Conservation (phyloP, 2,113 vertebrate species). For the Scatophagus argus region DNA sequence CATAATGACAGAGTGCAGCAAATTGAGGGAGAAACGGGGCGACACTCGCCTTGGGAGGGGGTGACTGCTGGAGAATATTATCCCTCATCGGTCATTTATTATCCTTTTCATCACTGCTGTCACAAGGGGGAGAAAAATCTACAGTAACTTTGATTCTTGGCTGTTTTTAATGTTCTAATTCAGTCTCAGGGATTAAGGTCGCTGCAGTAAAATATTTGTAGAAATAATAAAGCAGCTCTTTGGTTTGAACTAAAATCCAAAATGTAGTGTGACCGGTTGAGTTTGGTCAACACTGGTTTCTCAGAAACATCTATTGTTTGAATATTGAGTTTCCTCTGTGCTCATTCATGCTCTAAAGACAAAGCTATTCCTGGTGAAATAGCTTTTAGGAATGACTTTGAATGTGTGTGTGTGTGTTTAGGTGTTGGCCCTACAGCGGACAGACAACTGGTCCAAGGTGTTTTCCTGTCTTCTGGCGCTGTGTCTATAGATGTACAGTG, state of each 20-base stretch:
- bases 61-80: slow-evolving; percentile 19
- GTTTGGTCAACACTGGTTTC: neutral
- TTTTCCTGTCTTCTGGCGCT: neutral
- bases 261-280: neutral
- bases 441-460: neutral
- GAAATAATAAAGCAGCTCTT: slow-evolving; percentile 12
- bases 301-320: neutral
- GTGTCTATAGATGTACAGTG: neutral
- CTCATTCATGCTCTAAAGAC: neutral
- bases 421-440: neutral
- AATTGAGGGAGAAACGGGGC: slow-evolving; percentile 44
- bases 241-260: slow-evolving; percentile 6
- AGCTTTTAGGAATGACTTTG: neutral
- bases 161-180: slow-evolving; percentile 17
- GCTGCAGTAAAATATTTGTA: slow-evolving; percentile 6
- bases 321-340: neutral
- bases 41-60: slow-evolving; percentile 36
- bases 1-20: slow-evolving; percentile 66
- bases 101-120: slow-evolving; percentile 30
- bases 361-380: neutral
- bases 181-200: slow-evolving; percentile 15
- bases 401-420: neutral
- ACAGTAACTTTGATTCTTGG: neutral
- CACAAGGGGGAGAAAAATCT: neutral
- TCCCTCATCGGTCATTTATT: slow-evolving; percentile 51